Evolutionary conservation across 2,888 invertebrate genomes (phyloP).

Genomic region (Ophion slaviceki): DNA sequence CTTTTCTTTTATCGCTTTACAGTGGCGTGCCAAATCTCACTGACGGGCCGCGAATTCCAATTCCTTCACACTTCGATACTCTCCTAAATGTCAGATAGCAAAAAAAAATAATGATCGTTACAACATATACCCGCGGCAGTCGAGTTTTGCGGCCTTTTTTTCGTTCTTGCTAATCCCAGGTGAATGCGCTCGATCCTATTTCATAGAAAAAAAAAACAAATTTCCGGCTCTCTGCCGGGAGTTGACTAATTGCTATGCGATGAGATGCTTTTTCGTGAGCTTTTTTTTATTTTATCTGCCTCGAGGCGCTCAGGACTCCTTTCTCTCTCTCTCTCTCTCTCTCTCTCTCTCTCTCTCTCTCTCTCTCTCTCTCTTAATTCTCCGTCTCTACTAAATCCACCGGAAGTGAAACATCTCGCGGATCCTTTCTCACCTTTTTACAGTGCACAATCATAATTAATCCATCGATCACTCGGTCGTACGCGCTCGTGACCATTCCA

Average conservation of each 20-base stretch:
- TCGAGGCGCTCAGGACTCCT: background rate
- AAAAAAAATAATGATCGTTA: conserved; percentile 52
- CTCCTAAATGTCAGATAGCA: conserved; percentile 44
- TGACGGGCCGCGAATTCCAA: background rate
- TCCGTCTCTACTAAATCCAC: background rate
- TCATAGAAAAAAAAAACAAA: conserved; percentile 1
- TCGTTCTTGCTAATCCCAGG: conserved; percentile 21
- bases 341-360: background rate
- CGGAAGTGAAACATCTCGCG: conserved; percentile 34
- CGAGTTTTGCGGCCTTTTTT: conserved; percentile 40
- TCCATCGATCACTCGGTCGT: conserved; percentile 32
- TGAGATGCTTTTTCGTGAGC: background rate
- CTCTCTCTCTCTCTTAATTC: background rate
- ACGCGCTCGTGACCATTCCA: conserved; percentile 22
- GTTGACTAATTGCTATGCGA: conserved; percentile 25
- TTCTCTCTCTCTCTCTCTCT: background rate
- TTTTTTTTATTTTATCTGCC: background rate
- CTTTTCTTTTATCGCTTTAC: conserved; percentile 22
- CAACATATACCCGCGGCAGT: conserved; percentile 53
- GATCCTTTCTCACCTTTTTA: conserved; percentile 19
- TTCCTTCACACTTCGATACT: conserved; percentile 33
- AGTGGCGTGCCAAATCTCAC: conserved; percentile 40
- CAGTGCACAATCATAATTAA: conserved; percentile 50
- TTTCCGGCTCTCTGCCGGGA: conserved; percentile 30
- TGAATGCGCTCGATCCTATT: background rate